phyloP scores from a whole-genome alignment of 1,140 invertebrate species.

The Drosophila mojavensis region DNA sequence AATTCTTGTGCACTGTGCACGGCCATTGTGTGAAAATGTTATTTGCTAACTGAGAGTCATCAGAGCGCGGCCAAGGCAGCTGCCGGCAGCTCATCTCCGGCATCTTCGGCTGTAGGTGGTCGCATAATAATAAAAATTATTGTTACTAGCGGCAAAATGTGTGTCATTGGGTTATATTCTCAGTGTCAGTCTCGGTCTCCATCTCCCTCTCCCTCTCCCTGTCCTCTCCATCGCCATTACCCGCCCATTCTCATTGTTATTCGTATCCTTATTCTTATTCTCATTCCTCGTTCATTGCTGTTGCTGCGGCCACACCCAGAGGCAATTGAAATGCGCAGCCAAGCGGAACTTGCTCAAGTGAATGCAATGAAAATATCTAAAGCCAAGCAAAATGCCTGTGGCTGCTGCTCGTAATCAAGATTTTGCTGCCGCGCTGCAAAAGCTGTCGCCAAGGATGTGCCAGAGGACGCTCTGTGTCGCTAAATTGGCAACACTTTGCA shows the following conservation, averaged over 20 bases:
- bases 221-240: not conserved
- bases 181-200: not conserved
- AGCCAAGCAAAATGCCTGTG: constrained; percentile 71
- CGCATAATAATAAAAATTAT: constrained; percentile 83
- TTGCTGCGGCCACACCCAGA: constrained; percentile 31
- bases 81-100: constrained; percentile 31
- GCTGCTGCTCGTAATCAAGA: constrained; percentile 69
- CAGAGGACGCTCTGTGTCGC: too few relatives aligned
- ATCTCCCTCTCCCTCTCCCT: not conserved
- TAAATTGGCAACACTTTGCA: constrained; percentile 20
- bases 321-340: constrained; percentile 69
- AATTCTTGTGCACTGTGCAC: constrained; percentile 4
- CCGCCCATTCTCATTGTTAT: not conserved
- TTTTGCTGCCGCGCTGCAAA: constrained; percentile 43
- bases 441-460: constrained; percentile 20
- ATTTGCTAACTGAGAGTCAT: constrained; percentile 81
- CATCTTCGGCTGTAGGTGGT: constrained; percentile 49
- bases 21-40: constrained; percentile 72
- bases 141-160: constrained; percentile 78
- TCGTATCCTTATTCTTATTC: not conserved
- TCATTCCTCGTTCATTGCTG: constrained; percentile 1
- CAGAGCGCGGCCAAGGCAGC: constrained; percentile 46
- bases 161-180: constrained; percentile 61
- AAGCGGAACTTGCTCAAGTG: constrained; percentile 68
- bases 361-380: constrained; percentile 78